These are phyloP conservation scores for Oryzias curvinotus DNA, from an alignment of 2,113 vertebrate species.

Conservation along the genomic window DNA sequence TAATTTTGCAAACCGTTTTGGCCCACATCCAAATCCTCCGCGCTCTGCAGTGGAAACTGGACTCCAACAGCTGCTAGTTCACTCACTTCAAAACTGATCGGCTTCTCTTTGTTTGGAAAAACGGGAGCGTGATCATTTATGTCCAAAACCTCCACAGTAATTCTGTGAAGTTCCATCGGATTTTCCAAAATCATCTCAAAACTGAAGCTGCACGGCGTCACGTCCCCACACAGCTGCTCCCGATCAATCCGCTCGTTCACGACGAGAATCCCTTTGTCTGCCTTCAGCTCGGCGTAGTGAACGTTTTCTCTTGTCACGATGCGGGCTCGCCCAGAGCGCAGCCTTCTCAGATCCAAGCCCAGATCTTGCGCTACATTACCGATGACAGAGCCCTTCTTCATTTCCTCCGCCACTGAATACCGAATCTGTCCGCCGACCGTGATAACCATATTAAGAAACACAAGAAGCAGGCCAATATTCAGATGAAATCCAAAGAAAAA, in stretches of 20 bases:
- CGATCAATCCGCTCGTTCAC: constrained; percentile 68
- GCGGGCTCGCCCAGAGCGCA: constrained; percentile 15
- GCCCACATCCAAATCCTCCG: constrained; percentile 49
- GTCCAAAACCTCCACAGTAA: constrained; percentile 60
- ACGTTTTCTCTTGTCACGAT: constrained; percentile 63
- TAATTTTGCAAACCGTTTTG: constrained; percentile 36
- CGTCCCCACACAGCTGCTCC: constrained; percentile 64
- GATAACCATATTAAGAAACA: background rate
- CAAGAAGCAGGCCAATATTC: background rate
- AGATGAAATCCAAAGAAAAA: background rate
- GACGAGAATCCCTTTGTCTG: constrained; percentile 63
- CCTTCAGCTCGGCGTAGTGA: constrained; percentile 61
- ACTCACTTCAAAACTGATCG: constrained; percentile 51
- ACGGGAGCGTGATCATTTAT: constrained; percentile 61
- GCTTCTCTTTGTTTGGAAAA: constrained; percentile 30
- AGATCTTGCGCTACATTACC: constrained; percentile 69
- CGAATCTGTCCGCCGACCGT: constrained; percentile 65
- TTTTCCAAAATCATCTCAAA: constrained; percentile 72
- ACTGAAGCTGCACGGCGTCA: constrained; percentile 60
- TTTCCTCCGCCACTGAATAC: constrained; percentile 55
- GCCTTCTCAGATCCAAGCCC: constrained; percentile 28
- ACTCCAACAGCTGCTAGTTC: constrained; percentile 35
- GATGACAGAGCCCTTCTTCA: constrained; percentile 46
- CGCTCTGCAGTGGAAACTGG: constrained; percentile 39
- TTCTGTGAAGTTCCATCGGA: constrained; percentile 57